Base-by-base conservation (phyloP, 2,113 vertebrate species). In the Thunnus thynnus region DNA sequence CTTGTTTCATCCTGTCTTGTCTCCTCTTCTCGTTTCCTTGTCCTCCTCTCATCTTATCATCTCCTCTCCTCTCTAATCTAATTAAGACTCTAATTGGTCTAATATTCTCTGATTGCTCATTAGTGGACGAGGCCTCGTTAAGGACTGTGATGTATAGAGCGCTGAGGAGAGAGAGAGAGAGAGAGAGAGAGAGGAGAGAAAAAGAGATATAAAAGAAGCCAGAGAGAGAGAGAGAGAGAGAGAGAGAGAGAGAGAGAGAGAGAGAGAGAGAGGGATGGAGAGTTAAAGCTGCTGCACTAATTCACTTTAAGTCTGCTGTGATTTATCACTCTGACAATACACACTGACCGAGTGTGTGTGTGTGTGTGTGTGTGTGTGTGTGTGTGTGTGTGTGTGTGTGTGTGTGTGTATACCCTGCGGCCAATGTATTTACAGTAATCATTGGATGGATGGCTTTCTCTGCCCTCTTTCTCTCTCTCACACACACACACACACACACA, bases 261-360 rank as follows among this genome's bases (percentile, higher is more conserved):
- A 13, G 62, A 68, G 27, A 10, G 73, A 91, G 69, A 76, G 88
- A 80, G 76, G 93, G 94, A 95, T 91, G 94, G 95, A 93, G 96
- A 96, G 95, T 96, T 96, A 96, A 96, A 96, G 94, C 94, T 94
- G 95, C 95, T 95, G 95, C 95, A 95, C 95, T 96, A 97, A 97
- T 97, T 97, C 96, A 97, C 96, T 97, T 97, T 98, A 86, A 96
- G 95, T 96, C 96, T 93, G 94, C 94, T 93, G 91, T 97, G 96
- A 97, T 97, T 97, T 97, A 98, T 96, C 96, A 94, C 94, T 96
- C 95, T 97, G 96, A 97, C 96, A 97, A 95, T 96, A 95, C 92
- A 87, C 93, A 89, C 95, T 96, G 94, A 95, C 93, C 93, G 9
- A 7, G 55, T 20, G 80, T 66, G 83, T 58, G 68, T 80, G 87